phyloP scores from a whole-genome alignment of 2,888 invertebrate genomes.

The Harpalus rubripes region DNA sequence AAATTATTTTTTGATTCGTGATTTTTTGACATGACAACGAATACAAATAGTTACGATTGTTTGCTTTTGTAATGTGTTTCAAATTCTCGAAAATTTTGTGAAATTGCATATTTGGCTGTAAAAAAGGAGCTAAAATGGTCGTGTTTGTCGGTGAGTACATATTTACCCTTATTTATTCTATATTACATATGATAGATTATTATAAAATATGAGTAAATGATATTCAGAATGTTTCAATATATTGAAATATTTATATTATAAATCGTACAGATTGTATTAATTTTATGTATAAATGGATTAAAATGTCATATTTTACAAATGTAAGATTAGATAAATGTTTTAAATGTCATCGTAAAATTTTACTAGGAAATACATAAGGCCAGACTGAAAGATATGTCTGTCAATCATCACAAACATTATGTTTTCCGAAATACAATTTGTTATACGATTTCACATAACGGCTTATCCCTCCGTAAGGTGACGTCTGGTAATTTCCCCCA shows the following conservation, averaged over 20 bases:
- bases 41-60: conserved; percentile 59
- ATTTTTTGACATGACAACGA: conserved; percentile 60
- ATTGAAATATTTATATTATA: too few relatives aligned
- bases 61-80: conserved; percentile 52
- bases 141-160: conserved; percentile 61
- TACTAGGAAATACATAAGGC: too few relatives aligned
- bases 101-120: conserved; percentile 63
- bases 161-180: not conserved
- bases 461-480: too few relatives aligned
- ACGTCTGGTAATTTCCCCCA: too few relatives aligned
- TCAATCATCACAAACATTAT: too few relatives aligned
- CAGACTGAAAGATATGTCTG: too few relatives aligned
- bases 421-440: too few relatives aligned
- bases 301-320: not conserved
- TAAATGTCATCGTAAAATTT: too few relatives aligned
- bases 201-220: not conserved
- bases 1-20: conserved; percentile 49
- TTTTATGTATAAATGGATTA: not conserved
- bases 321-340: too few relatives aligned
- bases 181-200: not conserved
- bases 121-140: conserved; percentile 62
- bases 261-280: too few relatives aligned
- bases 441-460: too few relatives aligned
- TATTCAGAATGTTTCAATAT: not conserved
- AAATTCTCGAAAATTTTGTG: conserved; percentile 62